These are phyloP conservation scores for Aphaenogaster floridana DNA, from an alignment of 1,140 invertebrate genomes.

Conservation along the genomic window DNA sequence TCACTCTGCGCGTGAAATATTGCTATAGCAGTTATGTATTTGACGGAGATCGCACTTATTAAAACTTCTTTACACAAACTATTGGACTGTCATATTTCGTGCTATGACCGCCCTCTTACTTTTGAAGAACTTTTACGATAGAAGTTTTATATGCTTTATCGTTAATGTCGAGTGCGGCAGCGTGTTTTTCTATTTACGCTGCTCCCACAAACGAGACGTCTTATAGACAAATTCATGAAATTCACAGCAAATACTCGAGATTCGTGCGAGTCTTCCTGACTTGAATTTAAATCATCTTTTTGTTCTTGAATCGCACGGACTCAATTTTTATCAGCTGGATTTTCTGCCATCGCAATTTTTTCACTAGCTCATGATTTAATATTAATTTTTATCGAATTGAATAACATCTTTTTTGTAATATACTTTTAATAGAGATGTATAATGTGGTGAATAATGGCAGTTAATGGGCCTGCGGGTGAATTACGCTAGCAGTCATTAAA, in stretches of 20 bases:
- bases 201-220: not conserved
- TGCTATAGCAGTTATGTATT: not conserved
- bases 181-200: slow-evolving; percentile 15
- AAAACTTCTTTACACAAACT: not conserved
- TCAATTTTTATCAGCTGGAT: not conserved
- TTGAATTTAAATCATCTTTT: not conserved
- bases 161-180: not conserved
- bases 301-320: not conserved
- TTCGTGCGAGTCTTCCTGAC: not conserved
- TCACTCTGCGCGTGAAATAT: not conserved
- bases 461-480: slow-evolving; percentile 3
- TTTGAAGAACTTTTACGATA: slow-evolving; percentile 28
- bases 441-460: not conserved
- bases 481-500: slow-evolving; percentile 32
- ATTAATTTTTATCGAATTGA: not conserved
- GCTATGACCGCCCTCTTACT: not conserved
- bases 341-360: not conserved
- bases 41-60: slow-evolving; percentile 12
- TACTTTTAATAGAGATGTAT: not conserved
- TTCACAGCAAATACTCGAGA: not conserved
- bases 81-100: slow-evolving; percentile 11
- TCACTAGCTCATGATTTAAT: not conserved
- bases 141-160: slow-evolving; percentile 34
- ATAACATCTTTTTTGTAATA: not conserved
- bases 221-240: slow-evolving; percentile 16